phyloP scores from a whole-genome alignment of 2,888 invertebrate genomes.

The Apamea epomidion region DNA sequence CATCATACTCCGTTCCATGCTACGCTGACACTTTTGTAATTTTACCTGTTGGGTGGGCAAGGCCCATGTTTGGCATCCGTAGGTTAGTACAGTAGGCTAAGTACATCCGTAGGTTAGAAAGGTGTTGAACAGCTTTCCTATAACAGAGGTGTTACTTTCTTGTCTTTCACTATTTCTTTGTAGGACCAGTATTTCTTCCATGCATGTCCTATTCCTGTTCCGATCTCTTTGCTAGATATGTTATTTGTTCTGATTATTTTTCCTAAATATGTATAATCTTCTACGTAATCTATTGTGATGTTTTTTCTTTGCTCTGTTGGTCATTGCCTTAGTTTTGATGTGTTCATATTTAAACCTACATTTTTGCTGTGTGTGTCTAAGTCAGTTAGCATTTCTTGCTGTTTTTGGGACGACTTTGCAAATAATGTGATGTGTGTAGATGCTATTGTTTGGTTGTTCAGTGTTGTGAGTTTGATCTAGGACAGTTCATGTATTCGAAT shows the following conservation, averaged over 20 bases:
- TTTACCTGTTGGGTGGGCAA: neutral
- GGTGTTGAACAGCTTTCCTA: neutral
- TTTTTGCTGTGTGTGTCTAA: neutral
- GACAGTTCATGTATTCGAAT: too few relatives aligned
- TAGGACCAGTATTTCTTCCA: neutral
- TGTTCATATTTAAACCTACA: neutral
- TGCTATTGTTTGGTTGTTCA: too few relatives aligned
- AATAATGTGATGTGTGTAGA: neutral
- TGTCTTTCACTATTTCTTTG: neutral
- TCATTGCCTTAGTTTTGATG: constrained; percentile 1
- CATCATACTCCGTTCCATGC: neutral
- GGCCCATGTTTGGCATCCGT: neutral
- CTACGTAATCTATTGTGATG: neutral
- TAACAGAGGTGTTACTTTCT: neutral
- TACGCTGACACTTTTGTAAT: neutral
- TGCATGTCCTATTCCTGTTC: neutral
- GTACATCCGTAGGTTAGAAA: too few relatives aligned
- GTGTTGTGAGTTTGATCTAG: too few relatives aligned
- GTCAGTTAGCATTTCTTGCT: neutral
- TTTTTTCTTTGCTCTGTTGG: neutral
- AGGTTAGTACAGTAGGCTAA: neutral
- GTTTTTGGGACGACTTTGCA: neutral
- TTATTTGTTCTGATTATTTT: neutral
- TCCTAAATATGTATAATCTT: neutral
- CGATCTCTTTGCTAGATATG: neutral